These are phyloP conservation scores for Liposcelis brunnea DNA, from an alignment of 2,888 invertebrate genomes.

Conservation along the genomic window DNA sequence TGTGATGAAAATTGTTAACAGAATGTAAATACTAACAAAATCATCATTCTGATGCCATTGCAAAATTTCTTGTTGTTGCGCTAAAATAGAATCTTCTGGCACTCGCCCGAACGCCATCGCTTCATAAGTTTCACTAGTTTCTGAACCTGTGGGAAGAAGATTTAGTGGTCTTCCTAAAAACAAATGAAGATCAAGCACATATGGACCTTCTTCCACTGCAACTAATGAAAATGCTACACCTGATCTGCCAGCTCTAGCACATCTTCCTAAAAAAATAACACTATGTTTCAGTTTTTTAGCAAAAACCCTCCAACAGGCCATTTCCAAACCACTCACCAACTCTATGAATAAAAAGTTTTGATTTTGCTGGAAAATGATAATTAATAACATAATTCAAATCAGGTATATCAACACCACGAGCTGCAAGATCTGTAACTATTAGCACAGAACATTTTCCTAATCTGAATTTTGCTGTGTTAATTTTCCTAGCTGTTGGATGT, in stretches of 20 bases:
- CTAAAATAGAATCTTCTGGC: constrained; percentile 67
- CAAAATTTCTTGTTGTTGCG: constrained; percentile 59
- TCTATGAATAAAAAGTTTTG: constrained; percentile 95
- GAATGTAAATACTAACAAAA: constrained; percentile 39
- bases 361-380: constrained; percentile 90
- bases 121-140: constrained; percentile 28
- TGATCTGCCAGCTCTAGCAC: constrained; percentile 83
- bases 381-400: constrained; percentile 91
- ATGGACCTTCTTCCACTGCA: constrained; percentile 77
- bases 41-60: constrained; percentile 59
- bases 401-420: constrained; percentile 94
- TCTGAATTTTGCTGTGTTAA: constrained; percentile 80
- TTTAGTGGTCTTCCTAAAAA: constrained; percentile 70
- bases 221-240: constrained; percentile 88
- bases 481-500: constrained; percentile 87
- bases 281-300: not conserved
- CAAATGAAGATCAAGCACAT: constrained; percentile 83
- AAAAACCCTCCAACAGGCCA: too few species aligned
- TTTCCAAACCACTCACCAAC: constrained; percentile 84
- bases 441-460: constrained; percentile 64
- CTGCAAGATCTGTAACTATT: constrained; percentile 94
- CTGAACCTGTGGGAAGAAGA: constrained; percentile 27
- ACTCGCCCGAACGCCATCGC: constrained; percentile 54
- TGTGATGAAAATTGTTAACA: not conserved
- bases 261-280: constrained; percentile 43